Conservation (phyloP, 2,888 invertebrate species). For the Dynastes grantii region DNA sequence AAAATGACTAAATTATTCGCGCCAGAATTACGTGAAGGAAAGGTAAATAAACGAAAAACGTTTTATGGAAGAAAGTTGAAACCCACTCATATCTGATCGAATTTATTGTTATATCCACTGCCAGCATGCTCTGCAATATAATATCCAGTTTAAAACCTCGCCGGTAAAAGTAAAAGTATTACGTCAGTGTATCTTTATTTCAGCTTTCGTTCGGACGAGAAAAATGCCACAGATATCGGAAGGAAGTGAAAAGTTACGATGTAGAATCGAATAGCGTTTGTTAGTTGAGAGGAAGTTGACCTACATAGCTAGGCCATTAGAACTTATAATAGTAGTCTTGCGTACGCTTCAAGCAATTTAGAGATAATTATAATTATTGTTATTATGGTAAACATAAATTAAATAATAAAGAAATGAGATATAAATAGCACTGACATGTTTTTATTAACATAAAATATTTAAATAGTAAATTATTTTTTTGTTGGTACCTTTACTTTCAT, state of each 20-base stretch:
- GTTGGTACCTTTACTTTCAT: too few species aligned
- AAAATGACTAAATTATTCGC: too few species aligned
- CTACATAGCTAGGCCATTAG: neutral
- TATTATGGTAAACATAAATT: too few species aligned
- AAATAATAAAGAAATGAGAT: too few species aligned
- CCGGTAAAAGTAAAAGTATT: conserved; percentile 19
- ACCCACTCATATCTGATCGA: neutral
- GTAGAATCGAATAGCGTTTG: neutral
- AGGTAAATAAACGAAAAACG: conserved; percentile 1
- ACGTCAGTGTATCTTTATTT: conserved; percentile 13
- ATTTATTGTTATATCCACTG: neutral
- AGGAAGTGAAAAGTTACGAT: conserved; percentile 8
- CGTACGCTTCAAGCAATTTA: too few species aligned
- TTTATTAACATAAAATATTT: too few species aligned
- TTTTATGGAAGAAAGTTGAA: conserved; percentile 6
- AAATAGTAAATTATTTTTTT: too few species aligned
- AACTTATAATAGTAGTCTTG: too few species aligned
- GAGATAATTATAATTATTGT: too few species aligned
- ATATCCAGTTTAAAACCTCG: conserved; percentile 13
- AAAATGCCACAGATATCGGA: neutral
- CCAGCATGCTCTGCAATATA: neutral
- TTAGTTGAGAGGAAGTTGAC: neutral
- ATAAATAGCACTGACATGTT: too few species aligned
- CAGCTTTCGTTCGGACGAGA: neutral
- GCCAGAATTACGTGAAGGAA: neutral